phyloP scores from a whole-genome alignment of 2,797 vertebrate species.

The Enteromius fasciolatus region DNA sequence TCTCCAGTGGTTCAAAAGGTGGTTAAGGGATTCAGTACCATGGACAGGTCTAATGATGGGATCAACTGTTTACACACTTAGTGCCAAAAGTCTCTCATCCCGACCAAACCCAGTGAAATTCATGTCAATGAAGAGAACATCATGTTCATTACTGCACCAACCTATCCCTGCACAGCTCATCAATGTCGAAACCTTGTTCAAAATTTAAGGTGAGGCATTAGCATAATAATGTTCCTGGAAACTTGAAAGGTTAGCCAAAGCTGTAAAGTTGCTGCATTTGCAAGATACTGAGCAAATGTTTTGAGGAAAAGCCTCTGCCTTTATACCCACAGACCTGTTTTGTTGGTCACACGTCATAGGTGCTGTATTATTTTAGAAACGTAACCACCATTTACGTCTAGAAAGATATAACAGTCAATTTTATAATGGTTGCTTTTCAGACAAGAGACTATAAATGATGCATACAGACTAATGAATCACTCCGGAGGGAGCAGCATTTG shows the following conservation, averaged over 20 bases:
- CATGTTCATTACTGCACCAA: neutral
- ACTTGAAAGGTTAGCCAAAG: too few relatives aligned
- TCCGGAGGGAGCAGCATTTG: neutral
- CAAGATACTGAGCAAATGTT: neutral
- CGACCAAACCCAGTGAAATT: neutral
- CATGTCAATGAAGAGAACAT: neutral
- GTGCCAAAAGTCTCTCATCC: neutral
- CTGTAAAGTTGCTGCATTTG: neutral
- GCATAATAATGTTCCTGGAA: too few relatives aligned
- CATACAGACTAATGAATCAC: neutral
- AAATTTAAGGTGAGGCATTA: too few relatives aligned
- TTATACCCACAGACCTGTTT: neutral
- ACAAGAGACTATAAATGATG: neutral
- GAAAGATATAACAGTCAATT: neutral
- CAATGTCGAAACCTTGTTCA: neutral
- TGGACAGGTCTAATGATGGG: neutral
- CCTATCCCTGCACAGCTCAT: neutral
- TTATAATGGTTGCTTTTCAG: neutral
- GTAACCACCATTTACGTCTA: neutral
- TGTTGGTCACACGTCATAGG: neutral
- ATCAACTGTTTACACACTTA: neutral
- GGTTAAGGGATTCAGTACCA: neutral
- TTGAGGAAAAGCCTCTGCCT: neutral
- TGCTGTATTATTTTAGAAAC: neutral
- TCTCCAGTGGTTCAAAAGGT: neutral